Base-by-base conservation (phyloP, 2,797 vertebrate genomes). In the Hemibagrus guttatus region DNA sequence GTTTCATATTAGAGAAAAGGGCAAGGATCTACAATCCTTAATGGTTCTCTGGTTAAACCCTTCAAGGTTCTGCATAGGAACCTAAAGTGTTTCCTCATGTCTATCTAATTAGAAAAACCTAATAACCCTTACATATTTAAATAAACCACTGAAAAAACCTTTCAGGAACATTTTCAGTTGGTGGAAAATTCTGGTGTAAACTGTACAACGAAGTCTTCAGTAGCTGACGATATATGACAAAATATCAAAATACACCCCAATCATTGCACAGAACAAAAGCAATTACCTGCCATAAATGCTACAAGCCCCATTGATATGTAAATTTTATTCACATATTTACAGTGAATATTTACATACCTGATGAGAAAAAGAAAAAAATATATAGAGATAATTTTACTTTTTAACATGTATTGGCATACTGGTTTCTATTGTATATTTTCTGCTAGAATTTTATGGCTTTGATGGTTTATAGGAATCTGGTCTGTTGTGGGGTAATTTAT, bases 1-100 rank as follows among this genome's bases (percentile, higher is more conserved):
- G n/a, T 54, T 54, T 58, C 75, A 58, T 28, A 79, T 56, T 31
- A 78, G 46, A 78, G 31, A 78, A 56, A 78, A 76, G 13, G 49
- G n/a, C 49, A 54, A 19, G 46, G 9, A n/a, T 76, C 49, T 54
- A 56, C 14, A 54, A 76, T 3, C 13, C 14, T 23, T 23, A 26
- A 72, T 46, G 69, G 9, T 23, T 9, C 16, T 11, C 35, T 42
- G 63, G 19, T 11, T 21, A 21, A 42, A 42, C 7, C 17, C 17
- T 71, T 71, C 31, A 1, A 21, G 8, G 42, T 23, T 72, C 39
- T 13, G 11, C 39, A 26, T 46, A 46, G 39, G 23, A 46, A 12
- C 39, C 4, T 46, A 46, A 39, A 42, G 1, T 13, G 23, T 49
- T 74, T 74, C 6, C 19, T 35, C 42, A 42, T 71, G 17, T 28